Conservation (phyloP, 2,797 vertebrate species). For the Nothura maculosa region DNA sequence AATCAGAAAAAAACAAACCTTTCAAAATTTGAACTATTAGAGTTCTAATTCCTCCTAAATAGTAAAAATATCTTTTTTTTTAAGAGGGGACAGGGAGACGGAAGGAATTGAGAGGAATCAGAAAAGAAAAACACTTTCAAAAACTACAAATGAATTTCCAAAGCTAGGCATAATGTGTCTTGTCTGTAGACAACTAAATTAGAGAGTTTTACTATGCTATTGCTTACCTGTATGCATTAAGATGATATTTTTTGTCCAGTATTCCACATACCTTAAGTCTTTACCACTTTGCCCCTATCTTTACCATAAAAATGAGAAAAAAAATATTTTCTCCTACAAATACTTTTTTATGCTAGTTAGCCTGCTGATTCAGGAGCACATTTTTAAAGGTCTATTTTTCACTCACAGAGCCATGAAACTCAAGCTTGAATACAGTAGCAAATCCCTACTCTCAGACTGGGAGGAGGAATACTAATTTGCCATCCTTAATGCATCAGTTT, state of each 20-base stretch:
- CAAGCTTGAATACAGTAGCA: not conserved
- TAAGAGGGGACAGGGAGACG: not conserved
- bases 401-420: not conserved
- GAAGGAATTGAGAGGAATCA: not conserved
- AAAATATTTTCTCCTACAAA: slow-evolving; percentile 2
- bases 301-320: not conserved
- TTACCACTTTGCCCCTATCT: slow-evolving; percentile 4
- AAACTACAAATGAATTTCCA: not conserved
- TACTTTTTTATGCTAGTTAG: not conserved
- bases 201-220: not conserved
- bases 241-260: not conserved
- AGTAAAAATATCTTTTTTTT: not conserved
- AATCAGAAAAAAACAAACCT: not conserved
- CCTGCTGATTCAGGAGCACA: not conserved
- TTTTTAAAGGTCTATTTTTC: slow-evolving; percentile 6
- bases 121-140: not conserved
- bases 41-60: not conserved
- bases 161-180: not conserved
- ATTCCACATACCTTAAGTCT: slow-evolving; percentile 1
- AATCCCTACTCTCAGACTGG: not conserved
- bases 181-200: not conserved
- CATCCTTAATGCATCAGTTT: not conserved
- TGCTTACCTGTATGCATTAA: not conserved
- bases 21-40: not conserved
- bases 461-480: not conserved